phyloP scores from a whole-genome alignment of 2,797 vertebrate genomes.

The Echiichthys vipera region DNA sequence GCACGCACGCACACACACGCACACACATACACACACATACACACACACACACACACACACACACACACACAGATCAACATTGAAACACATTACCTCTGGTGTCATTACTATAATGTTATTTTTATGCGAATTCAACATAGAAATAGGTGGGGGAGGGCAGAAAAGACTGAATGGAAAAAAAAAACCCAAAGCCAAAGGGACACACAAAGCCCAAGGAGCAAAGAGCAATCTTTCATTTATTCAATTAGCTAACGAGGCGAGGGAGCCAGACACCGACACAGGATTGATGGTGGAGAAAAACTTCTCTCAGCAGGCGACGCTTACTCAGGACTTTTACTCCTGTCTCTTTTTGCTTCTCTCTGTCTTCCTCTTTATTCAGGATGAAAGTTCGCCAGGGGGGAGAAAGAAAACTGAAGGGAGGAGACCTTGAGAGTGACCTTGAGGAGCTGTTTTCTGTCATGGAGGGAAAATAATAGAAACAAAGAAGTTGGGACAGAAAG shows the following conservation, averaged over 20 bases:
- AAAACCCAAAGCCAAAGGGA: slow-evolving; percentile 51
- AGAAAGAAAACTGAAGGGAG: slow-evolving; percentile 19
- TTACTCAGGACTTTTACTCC: slow-evolving; percentile 79
- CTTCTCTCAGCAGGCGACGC: slow-evolving; percentile 78
- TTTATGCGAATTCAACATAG: slow-evolving; percentile 57
- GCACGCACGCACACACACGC: too few relatives aligned
- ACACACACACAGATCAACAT: slow-evolving; percentile 23
- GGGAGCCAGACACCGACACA: slow-evolving; percentile 72
- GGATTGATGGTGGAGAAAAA: slow-evolving; percentile 79
- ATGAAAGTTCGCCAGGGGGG: slow-evolving; percentile 31
- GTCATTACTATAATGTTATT: slow-evolving; percentile 65
- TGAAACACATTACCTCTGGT: slow-evolving; percentile 45
- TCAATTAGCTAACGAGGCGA: slow-evolving; percentile 86
- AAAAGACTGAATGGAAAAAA: slow-evolving; percentile 70
- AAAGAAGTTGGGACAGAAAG: not conserved
- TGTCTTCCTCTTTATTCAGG: slow-evolving; percentile 37
- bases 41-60: slow-evolving; percentile 7
- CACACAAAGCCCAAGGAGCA: slow-evolving; percentile 61
- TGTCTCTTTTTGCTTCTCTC: slow-evolving; percentile 36
- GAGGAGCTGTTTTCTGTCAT: slow-evolving; percentile 33
- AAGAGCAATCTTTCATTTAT: slow-evolving; percentile 88
- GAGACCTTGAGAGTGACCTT: slow-evolving; percentile 51
- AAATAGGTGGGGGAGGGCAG: slow-evolving; percentile 32
- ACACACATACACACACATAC: not conserved
- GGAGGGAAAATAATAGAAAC: not conserved